These are phyloP conservation scores for Bellardia pandia DNA, from an alignment of 2,888 invertebrate genomes.

Conservation along the genomic window DNA sequence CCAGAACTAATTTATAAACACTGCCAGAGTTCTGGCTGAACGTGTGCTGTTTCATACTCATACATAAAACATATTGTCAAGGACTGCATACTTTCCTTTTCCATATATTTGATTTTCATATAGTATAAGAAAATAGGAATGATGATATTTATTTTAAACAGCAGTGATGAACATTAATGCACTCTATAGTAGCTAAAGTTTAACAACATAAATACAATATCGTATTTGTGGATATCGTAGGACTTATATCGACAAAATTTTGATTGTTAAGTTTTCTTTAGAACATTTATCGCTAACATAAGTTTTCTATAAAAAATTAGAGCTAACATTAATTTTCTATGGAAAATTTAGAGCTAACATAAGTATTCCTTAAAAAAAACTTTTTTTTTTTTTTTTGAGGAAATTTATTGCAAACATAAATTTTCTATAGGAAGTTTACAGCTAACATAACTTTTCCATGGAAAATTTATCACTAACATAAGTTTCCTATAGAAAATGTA, in stretches of 20 bases:
- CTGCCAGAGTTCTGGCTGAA: neutral
- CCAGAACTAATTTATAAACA: conserved; percentile 16
- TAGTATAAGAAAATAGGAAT: too few relatives aligned
- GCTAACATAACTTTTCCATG: neutral
- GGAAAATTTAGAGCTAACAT: neutral
- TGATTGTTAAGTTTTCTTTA: neutral
- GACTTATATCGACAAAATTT: too few relatives aligned
- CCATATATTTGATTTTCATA: neutral
- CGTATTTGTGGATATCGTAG: too few relatives aligned
- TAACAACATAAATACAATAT: too few relatives aligned
- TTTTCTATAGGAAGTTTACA: neutral
- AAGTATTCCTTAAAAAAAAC: neutral
- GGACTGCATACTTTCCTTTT: neutral
- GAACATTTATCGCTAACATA: neutral
- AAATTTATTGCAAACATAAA: neutral
- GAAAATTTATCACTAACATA: neutral
- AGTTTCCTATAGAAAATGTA: neutral
- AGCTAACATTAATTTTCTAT: neutral
- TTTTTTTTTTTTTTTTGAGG: neutral
- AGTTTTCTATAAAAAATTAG: neutral
- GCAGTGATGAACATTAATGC: too few relatives aligned
- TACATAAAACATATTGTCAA: neutral
- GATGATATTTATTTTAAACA: too few relatives aligned
- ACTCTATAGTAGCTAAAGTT: too few relatives aligned
- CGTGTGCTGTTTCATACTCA: neutral